Conservation (phyloP, 2,797 vertebrate genomes). For the Spizella passerina region DNA sequence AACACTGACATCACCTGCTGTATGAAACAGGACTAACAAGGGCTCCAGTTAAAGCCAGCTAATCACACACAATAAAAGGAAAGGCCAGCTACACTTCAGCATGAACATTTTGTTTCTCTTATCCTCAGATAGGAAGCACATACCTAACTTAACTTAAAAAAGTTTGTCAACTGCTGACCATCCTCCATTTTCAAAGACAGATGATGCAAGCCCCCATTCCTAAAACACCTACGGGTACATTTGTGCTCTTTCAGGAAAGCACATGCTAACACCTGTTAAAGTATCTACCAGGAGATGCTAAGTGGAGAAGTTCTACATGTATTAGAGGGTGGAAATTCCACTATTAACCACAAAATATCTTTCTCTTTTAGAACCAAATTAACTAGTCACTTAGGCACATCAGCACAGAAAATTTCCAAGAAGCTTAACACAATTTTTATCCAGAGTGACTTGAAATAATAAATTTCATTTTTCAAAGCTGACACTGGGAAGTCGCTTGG, state of each 20-base stretch:
- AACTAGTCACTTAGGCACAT: neutral
- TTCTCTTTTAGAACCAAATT: neutral
- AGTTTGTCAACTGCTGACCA: neutral
- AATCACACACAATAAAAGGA: neutral
- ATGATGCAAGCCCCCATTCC: neutral
- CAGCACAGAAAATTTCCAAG: neutral
- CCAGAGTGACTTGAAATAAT: neutral
- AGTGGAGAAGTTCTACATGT: neutral
- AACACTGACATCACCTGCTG: neutral
- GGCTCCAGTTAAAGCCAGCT: neutral
- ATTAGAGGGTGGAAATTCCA: neutral
- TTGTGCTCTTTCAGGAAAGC: neutral
- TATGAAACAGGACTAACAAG: neutral
- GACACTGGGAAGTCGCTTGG: neutral
- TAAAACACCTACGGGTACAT: neutral
- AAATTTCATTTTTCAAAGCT: neutral
- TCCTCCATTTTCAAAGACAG: neutral
- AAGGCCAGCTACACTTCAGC: neutral
- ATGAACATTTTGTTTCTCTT: neutral
- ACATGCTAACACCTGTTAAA: neutral
- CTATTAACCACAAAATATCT: neutral
- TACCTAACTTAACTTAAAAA: neutral
- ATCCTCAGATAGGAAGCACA: neutral
- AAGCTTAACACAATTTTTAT: neutral
- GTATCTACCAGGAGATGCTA: neutral